Evolutionary conservation across 35 echinoderm and acorn worm genomes (phyloP), one percentile per base, ranked within the genome.

Genomic region (Stichopus chloronotus): DNA sequence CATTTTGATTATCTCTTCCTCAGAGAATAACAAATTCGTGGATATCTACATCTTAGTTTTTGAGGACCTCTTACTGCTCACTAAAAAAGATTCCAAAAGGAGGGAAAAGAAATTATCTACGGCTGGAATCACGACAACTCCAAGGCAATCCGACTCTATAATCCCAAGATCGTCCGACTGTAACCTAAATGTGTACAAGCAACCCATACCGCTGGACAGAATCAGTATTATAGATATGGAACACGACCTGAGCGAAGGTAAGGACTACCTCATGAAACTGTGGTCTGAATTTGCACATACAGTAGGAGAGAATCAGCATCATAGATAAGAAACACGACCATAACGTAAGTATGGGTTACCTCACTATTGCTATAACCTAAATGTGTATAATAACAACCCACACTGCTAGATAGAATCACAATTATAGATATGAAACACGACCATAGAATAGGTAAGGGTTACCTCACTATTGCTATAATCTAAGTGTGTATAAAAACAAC

Each of bases 181-280:
- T 79, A 79, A n/a, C 69, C 76, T 91, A 6, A 77, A 79, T 20
- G 90, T 91, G 10, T 58, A 91, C 72, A 91, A 91, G n/a, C 52
- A 91, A 22, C 90, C 90, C 5, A 78, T 91, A 19, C 90, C 90
- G 8, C 58, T 91, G 90, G 90, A 91, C 55, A 91, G 90, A 56
- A 91, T 91, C 24, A 78, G 65, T 6, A 91, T 91, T 6, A 53
- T 78, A 22, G 90, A 91, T 54, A 79, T 78, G 76, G 90, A 91
- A 19, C 60, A 89, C 12, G 87, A 89, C 12, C 87, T 69, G 16
- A 61, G 87, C 10, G 87, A 69, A 52, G 87, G 87, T 89, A 17
- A 89, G 87, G 12, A 43, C 90, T 10, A 79, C 16, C 8, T 76
- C 76, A 22, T 53, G 43, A 6, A 72, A 91, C 8, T 77, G 76